A percentile compares a stretch with the other conserved stretches of the same genome.
phyloP scores from a whole-genome alignment of 2,113 vertebrate species.

The Alectura lathami region DNA sequence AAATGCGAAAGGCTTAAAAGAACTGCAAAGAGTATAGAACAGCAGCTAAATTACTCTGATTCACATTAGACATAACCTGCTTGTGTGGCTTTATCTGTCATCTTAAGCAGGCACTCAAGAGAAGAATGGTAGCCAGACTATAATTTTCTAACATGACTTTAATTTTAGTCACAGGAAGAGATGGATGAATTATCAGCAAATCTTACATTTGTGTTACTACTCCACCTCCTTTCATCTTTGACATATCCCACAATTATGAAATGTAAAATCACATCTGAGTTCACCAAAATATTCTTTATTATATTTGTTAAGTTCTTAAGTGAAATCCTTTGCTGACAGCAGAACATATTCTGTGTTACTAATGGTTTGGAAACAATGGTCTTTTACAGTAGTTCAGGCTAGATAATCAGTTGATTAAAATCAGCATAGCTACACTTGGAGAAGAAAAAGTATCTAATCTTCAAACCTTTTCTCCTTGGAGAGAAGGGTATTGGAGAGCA shows the following conservation, averaged over 20 bases:
- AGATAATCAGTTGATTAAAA: background rate
- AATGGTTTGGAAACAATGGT: background rate
- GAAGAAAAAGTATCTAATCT: too few species aligned
- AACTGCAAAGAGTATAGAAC: background rate
- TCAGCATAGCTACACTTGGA: fast-evolving
- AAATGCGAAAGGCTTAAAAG: background rate
- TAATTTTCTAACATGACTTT: background rate
- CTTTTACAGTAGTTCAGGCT: background rate
- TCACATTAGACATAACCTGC: background rate
- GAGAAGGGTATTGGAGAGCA: background rate
- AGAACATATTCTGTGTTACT: background rate
- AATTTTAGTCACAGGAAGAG: background rate
- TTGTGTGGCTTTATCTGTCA: background rate
- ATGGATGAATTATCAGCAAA: background rate
- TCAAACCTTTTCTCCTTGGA: background rate
- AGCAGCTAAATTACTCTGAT: background rate
- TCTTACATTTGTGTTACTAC: background rate
- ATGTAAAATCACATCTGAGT: background rate
- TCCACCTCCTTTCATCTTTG: background rate
- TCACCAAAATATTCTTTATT: background rate
- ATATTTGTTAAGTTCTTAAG: background rate
- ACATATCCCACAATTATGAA: background rate
- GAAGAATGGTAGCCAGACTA: background rate
- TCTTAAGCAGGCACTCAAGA: background rate
- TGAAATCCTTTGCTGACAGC: background rate